Evolutionary conservation across 2,888 invertebrate species (phyloP).

Genomic region (Drosophila limbata): DNA sequence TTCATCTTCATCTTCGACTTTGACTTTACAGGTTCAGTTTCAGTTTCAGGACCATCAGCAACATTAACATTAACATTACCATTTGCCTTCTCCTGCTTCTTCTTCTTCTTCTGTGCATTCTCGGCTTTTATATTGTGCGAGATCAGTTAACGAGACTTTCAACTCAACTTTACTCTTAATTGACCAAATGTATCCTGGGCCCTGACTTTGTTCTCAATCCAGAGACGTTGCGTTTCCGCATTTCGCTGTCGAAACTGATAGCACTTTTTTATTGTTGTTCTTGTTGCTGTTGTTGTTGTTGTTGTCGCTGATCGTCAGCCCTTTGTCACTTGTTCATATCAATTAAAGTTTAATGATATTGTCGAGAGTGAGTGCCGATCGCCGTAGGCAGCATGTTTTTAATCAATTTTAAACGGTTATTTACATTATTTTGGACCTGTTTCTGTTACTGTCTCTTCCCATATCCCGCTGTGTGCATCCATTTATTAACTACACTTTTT

Average conservation of each 20-base stretch:
- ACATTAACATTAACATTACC: constrained; percentile 18
- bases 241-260: constrained; percentile 64
- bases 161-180: constrained; percentile 69
- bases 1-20: constrained; percentile 51
- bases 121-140: constrained; percentile 50
- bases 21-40: constrained; percentile 48
- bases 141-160: constrained; percentile 65
- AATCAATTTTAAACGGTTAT: constrained; percentile 78
- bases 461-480: constrained; percentile 5
- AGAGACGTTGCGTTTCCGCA: constrained; percentile 58
- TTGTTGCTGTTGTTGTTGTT: constrained; percentile 14
- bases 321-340: constrained; percentile 78
- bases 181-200: constrained; percentile 65
- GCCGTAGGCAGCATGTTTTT: constrained; percentile 67
- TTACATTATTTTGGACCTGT: constrained; percentile 66
- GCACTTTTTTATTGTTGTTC: constrained; percentile 31
- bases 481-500: constrained; percentile 28
- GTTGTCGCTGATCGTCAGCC: constrained; percentile 39
- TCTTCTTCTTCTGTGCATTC: constrained; percentile 9
- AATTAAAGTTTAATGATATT: constrained; percentile 79
- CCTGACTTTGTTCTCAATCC: constrained; percentile 44
- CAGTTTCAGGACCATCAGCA: constrained; percentile 23
- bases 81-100: constrained; percentile 4
- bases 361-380: constrained; percentile 45
- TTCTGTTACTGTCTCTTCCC: constrained; percentile 9